These are phyloP conservation scores for Exocentrus adspersus DNA, from an alignment of 2,888 invertebrate genomes.

Conservation along the genomic window DNA sequence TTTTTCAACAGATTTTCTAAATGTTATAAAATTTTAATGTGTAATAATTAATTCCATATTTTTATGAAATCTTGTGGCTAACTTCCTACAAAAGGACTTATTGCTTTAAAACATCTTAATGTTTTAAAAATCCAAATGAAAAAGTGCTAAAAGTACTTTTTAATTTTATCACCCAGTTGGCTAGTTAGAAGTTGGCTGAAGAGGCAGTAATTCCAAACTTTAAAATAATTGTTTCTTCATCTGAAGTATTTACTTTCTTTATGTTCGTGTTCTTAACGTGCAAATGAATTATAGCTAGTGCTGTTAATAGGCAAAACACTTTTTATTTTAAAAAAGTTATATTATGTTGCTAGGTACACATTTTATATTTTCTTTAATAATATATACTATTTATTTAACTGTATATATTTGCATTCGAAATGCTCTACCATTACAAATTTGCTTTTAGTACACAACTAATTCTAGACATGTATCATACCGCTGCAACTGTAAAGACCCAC, in stretches of 20 bases:
- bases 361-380: slow-evolving; percentile 7
- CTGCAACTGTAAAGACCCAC: background rate
- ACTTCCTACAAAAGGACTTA: background rate
- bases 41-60: slow-evolving; percentile 3
- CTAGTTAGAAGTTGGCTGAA: slow-evolving; percentile 1
- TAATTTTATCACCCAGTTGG: too few species aligned
- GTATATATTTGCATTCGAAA: slow-evolving; percentile 7
- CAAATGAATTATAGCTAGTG: slow-evolving; percentile 19
- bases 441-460: background rate
- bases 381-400: slow-evolving; percentile 17
- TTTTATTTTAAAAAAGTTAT: slow-evolving; percentile 14
- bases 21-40: slow-evolving; percentile 7
- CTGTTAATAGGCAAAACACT: slow-evolving; percentile 6
- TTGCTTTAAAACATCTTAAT: too few species aligned
- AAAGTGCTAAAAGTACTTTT: too few species aligned
- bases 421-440: background rate
- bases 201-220: slow-evolving; percentile 9
- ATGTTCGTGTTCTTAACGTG: slow-evolving; percentile 4
- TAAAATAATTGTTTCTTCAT: slow-evolving; percentile 6
- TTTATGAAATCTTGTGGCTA: slow-evolving; percentile 1
- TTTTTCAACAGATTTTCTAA: slow-evolving; percentile 7
- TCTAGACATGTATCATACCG: background rate
- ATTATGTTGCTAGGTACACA: background rate
- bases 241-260: slow-evolving; percentile 12
- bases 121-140: too few species aligned